Evolutionary conservation across 2,888 invertebrate species (phyloP), one percentile per base, ranked within the genome.

Genomic region (Drosophila paramelanica): DNA sequence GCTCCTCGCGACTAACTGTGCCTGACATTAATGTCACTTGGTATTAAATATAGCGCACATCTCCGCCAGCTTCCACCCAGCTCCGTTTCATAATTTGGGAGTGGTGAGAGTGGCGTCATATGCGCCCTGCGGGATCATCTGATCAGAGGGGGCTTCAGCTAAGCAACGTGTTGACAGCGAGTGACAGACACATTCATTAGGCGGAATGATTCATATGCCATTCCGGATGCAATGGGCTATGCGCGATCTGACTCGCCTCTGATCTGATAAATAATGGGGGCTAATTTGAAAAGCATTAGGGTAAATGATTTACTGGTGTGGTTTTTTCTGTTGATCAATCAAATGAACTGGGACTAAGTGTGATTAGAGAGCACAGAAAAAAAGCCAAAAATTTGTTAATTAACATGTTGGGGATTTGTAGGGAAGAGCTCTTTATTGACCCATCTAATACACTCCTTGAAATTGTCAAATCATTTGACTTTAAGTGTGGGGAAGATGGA

Each of bases 151-250:
- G 66, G 64, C 46, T 59, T 51, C 55, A 42, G 53, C 77, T 67
- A 70, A 70, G 88, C 76, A 82, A 79, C 85, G 78, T 85, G 89
- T 88, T 89, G 89, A 89, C 89, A 89, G 87, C 77, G 59, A 76
- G 79, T 85, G 89, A 89, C 89, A 85, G 89, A 88, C 88, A 87
- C 77, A 78, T 89, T 89, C 88, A 89, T 89, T 89, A 88, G 85
- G 50, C 85, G 13, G 66, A 67, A 77, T 86, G 86, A 88, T 86
- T 86, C 85, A 86, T 85, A 68, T 77, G 64, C 69, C 55, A 49
- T 49, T 64, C 52, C 65, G 43, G 56, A 49, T 77, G 60, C 49
- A 42, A 31, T 61, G 60, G 51, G 31, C 23, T 39, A 23, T 45
- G 38, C 17, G n/a, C 39, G 38, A 33, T 45, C 31, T 41, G 50